Evolutionary conservation across 92 coral and sea anemone species (phyloP), one percentile per base, ranked within the genome.

Genomic region (Bergia puertoricense): DNA sequence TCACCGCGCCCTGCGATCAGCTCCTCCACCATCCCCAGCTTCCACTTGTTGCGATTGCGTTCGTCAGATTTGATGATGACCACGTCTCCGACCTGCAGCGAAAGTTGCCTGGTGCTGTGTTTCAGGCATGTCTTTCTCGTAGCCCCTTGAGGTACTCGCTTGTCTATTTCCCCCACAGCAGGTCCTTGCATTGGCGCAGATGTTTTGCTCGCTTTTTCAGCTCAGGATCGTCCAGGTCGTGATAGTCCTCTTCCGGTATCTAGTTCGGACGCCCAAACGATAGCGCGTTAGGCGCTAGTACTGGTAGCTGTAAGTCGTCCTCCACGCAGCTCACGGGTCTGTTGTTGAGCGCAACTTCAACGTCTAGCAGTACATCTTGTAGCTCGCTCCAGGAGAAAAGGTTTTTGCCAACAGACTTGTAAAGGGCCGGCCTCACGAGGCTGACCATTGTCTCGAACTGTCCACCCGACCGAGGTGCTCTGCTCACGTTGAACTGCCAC

Each of bases 271-370:
- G 78, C 23, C 74, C 22, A 56, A 46, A 87, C 40, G 59, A 44
- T 3, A 87, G 41, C 22, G 62, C 40, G 62, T 78, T 87, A 18
- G 90, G 90, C 4, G 90, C 78, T 10, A 87, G 90, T 13, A 42
- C 65, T 0, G 90, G 85, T n/a, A 77, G 76, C 74, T 86, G 73
- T 2, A 50, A 42, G 39, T 86, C 89, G 57, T 86, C 84, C 48
- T 78, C 84, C 3, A 86, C 59, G 68, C 77, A 78, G 44, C 81
- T 86, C 38, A 74, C 54, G 23, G 72, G 77, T 22, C 89, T 79
- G 30, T 81, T 72, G 76, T 86, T 86, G 7, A 77, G 85, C 6
- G 89, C 89, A 5, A 86, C 85, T 22, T 78, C 82, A 8, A 78
- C 82, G 13, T 78, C 67, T 15, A 78, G 56, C 30, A 42, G 20